Conservation (phyloP, 2,888 invertebrate species). For the Cryptosula pallasiana region DNA sequence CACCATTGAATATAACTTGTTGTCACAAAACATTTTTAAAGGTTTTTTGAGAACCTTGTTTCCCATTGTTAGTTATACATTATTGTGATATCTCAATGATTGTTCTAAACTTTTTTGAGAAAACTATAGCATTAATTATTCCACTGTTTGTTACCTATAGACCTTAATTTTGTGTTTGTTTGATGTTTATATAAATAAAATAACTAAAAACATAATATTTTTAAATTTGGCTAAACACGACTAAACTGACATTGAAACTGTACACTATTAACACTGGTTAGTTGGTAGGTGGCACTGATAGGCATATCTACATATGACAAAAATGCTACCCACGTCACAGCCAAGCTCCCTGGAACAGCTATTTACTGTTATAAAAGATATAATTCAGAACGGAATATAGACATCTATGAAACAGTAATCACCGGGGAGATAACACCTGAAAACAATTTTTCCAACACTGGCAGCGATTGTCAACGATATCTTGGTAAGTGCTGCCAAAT, state of each 20-base stretch:
- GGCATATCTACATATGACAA: neutral
- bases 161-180: no score
- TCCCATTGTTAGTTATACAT: no score
- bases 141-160: no score
- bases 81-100: no score
- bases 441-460: neutral
- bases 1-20: no score
- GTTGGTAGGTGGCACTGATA: neutral
- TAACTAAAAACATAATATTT: neutral
- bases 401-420: neutral
- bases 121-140: no score
- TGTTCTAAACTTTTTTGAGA: no score
- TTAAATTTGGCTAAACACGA: neutral
- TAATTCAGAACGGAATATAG: neutral
- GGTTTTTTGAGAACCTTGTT: no score
- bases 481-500: no score
- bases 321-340: neutral
- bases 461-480: no score
- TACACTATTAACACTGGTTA: neutral
- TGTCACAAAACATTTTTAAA: no score
- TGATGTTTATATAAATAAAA: neutral
- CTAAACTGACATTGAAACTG: neutral
- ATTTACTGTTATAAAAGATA: constrained; percentile 4
- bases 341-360: neutral
- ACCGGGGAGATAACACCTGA: neutral